A percentile compares a stretch with the other conserved stretches of the same genome.
These are phyloP conservation scores for Biston betularia DNA, from an alignment of 2,888 invertebrate species.

Conservation along the genomic window DNA sequence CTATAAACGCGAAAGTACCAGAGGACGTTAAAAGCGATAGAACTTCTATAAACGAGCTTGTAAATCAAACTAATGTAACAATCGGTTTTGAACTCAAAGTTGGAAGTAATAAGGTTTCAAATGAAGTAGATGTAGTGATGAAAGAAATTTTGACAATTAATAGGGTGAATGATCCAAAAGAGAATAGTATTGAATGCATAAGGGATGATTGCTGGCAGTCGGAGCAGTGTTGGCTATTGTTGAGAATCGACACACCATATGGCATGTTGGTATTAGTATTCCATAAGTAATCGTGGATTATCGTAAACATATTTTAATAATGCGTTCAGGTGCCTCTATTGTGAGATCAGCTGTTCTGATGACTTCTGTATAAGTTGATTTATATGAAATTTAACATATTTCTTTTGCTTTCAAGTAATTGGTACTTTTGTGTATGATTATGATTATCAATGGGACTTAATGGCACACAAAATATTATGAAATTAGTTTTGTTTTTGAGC, in stretches of 20 bases:
- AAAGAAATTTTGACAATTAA: slow-evolving; percentile 74
- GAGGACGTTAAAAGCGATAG: slow-evolving; percentile 65
- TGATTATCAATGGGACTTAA: too few species aligned
- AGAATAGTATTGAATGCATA: slow-evolving; percentile 70
- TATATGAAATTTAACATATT: too few species aligned
- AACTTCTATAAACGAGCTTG: slow-evolving; percentile 70
- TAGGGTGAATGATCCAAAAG: slow-evolving; percentile 80
- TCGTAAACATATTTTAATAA: slow-evolving; percentile 78
- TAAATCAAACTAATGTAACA: slow-evolving; percentile 49
- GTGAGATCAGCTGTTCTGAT: slow-evolving; percentile 47
- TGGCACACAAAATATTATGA: too few species aligned
- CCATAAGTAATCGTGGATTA: slow-evolving; percentile 63
- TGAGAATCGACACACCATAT: slow-evolving; percentile 74
- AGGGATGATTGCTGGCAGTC: slow-evolving; percentile 75
- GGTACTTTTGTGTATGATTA: too few species aligned
- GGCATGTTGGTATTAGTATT: slow-evolving; percentile 71
- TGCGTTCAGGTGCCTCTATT: slow-evolving; percentile 66
- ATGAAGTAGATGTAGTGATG: slow-evolving; percentile 37
- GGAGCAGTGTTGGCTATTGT: slow-evolving; percentile 58
- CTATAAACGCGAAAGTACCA: slow-evolving; percentile 57
- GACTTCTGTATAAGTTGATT: slow-evolving; percentile 3
- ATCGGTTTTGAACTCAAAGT: slow-evolving; percentile 37
- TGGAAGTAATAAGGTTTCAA: slow-evolving; percentile 48
- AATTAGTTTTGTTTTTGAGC: too few species aligned
- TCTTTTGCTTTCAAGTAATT: too few species aligned